phyloP scores from a whole-genome alignment of 2,888 invertebrate genomes.

The Ectropis crepuscularia region DNA sequence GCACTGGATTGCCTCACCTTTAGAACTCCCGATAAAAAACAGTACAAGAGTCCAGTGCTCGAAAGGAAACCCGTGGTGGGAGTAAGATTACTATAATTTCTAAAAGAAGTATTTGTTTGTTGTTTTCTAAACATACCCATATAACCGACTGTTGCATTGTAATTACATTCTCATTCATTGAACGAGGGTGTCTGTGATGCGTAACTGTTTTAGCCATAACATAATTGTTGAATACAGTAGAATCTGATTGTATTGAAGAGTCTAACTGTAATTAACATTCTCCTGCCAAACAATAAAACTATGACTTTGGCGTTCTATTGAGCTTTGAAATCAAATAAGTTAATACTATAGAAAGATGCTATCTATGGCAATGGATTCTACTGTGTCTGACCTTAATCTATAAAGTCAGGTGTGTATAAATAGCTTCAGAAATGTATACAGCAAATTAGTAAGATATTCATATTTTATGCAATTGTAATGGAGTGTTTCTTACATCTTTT shows the following conservation, averaged over 20 bases:
- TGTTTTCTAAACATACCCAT: slow-evolving; percentile 52
- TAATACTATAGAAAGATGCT: no score
- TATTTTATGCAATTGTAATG: slow-evolving; percentile 60
- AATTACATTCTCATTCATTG: slow-evolving; percentile 50
- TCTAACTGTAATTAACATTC: no score
- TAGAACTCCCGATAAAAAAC: slow-evolving; percentile 57
- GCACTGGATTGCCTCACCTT: slow-evolving; percentile 70
- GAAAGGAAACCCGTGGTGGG: slow-evolving; percentile 55
- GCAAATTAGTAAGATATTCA: slow-evolving; percentile 55
- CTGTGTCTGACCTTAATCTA: not conserved
- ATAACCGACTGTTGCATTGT: slow-evolving; percentile 54
- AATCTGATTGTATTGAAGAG: slow-evolving; percentile 13
- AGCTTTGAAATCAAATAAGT: no score
- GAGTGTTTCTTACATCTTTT: slow-evolving; percentile 73
- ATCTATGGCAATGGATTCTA: not conserved
- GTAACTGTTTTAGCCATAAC: slow-evolving; percentile 48
- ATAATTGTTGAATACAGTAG: slow-evolving; percentile 11
- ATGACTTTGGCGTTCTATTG: no score
- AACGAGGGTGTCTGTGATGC: slow-evolving; percentile 52
- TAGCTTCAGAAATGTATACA: no score
- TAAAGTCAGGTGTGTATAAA: no score
- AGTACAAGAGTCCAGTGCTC: slow-evolving; percentile 65
- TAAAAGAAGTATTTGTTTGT: slow-evolving; percentile 55
- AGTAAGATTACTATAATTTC: slow-evolving; percentile 53
- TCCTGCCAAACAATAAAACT: no score